Conservation (phyloP, 2,797 vertebrate species). For the Percopsis omiscomaycus region DNA sequence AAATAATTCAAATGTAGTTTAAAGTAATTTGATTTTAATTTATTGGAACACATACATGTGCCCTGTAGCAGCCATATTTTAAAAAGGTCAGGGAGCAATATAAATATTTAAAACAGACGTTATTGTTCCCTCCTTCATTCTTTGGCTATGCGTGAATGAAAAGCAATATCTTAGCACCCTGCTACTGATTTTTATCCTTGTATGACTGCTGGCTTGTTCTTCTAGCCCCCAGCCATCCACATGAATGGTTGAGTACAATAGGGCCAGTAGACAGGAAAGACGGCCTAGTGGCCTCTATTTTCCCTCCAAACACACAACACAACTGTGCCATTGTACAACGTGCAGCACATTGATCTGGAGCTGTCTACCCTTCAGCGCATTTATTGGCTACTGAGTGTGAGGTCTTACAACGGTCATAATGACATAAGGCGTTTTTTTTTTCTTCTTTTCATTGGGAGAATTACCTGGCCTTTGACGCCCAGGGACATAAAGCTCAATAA, state of each 20-base stretch:
- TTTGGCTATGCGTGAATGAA: conserved; percentile 42
- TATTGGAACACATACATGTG: conserved; percentile 14
- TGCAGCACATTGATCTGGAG: conserved; percentile 64
- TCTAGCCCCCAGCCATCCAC: conserved; percentile 54
- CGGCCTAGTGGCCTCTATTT: conserved; percentile 67
- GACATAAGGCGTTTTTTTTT: conserved; percentile 9
- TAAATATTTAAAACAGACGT: neutral
- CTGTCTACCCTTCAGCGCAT: conserved; percentile 55
- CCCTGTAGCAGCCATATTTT: too few relatives aligned
- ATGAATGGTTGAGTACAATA: conserved; percentile 59
- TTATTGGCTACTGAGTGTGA: conserved; percentile 56
- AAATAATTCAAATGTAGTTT: neutral
- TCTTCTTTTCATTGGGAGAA: conserved; percentile 51
- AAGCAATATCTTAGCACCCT: conserved; percentile 34
- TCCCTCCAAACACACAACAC: conserved; percentile 50
- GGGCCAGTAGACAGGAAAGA: conserved; percentile 72
- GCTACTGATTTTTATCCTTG: conserved; percentile 42
- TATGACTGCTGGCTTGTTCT: conserved; percentile 54
- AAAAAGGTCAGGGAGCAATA: too few relatives aligned
- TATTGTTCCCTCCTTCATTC: neutral
- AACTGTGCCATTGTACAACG: conserved; percentile 62
- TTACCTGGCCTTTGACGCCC: conserved; percentile 56
- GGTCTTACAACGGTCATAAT: conserved; percentile 30
- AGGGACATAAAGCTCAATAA: conserved; percentile 63
- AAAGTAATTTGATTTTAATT: neutral